phyloP scores from a whole-genome alignment of 2,888 invertebrate species.

The Agonopterix subpropinquella region DNA sequence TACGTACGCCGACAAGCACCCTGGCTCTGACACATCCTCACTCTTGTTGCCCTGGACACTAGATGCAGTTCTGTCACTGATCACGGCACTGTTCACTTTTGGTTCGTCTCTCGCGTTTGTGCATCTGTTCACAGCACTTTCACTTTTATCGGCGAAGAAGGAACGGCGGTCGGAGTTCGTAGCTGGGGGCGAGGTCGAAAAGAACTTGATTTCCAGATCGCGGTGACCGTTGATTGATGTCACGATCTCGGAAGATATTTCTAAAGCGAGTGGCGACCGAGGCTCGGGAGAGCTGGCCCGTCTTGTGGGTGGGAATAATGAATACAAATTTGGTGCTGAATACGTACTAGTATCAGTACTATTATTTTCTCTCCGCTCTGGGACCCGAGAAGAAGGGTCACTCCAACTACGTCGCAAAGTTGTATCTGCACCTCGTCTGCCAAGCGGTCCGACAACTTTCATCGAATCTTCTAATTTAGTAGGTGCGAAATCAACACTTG shows the following conservation, averaged over 20 bases:
- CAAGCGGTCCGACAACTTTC: conserved; percentile 66
- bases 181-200: conserved; percentile 77
- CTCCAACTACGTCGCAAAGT: conserved; percentile 78
- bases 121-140: conserved; percentile 67
- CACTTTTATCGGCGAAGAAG: conserved; percentile 69
- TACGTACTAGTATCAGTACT: conserved; percentile 50
- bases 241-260: conserved; percentile 86
- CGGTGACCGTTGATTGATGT: conserved; percentile 86
- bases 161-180: conserved; percentile 60
- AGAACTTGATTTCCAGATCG: conserved; percentile 87
- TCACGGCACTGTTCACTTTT: conserved; percentile 65
- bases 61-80: conserved; percentile 44
- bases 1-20: conserved; percentile 45
- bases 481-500: conserved; percentile 64
- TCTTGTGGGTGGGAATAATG: conserved; percentile 62
- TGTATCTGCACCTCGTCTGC: conserved; percentile 55
- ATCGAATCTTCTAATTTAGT: conserved; percentile 69
- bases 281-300: conserved; percentile 58
- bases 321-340: conserved; percentile 66
- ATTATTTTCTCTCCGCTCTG: conserved; percentile 53
- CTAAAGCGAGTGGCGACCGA: conserved; percentile 69
- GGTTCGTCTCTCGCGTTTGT: conserved; percentile 46
- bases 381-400: conserved; percentile 72
- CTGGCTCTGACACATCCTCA: conserved; percentile 55
- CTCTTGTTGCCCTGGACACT: conserved; percentile 49